Percentiles rank a stretch among this genome's conserved stretches.
phyloP scores from a whole-genome alignment of 2,113 vertebrate species.

The Lycaon pictus region DNA sequence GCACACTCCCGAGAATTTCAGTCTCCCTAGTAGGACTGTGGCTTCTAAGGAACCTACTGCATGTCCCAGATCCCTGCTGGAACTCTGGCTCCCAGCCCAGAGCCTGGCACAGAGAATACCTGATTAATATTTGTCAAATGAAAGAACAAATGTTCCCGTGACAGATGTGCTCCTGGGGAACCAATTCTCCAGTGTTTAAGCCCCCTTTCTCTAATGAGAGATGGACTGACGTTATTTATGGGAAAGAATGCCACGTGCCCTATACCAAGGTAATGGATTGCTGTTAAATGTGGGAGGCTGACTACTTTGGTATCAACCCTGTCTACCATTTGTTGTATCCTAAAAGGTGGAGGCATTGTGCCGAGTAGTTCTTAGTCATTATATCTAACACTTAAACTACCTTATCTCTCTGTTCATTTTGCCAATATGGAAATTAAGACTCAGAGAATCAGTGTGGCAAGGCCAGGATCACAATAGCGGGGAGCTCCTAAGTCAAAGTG shows the following conservation, averaged over 20 bases:
- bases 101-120: not conserved
- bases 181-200: not conserved
- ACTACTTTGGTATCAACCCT: not conserved
- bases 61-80: not conserved
- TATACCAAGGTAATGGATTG: not conserved
- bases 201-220: not conserved
- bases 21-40: not conserved
- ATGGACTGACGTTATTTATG: not conserved
- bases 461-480: not conserved
- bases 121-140: constrained; percentile 19
- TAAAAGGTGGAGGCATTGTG: not conserved
- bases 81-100: constrained; percentile 4
- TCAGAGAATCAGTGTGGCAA: not conserved
- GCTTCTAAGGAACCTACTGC: not conserved
- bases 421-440: not conserved
- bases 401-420: not conserved
- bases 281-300: not conserved
- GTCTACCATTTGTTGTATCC: not conserved
- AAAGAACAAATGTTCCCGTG: not conserved
- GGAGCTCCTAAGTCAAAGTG: not conserved
- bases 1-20: not conserved
- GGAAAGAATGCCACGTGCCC: not conserved
- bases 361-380: not conserved
- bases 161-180: not conserved
- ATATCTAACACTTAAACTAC: not conserved